Conservation (phyloP, 2,797 vertebrate species). For the Gymnodraco acuticeps region DNA sequence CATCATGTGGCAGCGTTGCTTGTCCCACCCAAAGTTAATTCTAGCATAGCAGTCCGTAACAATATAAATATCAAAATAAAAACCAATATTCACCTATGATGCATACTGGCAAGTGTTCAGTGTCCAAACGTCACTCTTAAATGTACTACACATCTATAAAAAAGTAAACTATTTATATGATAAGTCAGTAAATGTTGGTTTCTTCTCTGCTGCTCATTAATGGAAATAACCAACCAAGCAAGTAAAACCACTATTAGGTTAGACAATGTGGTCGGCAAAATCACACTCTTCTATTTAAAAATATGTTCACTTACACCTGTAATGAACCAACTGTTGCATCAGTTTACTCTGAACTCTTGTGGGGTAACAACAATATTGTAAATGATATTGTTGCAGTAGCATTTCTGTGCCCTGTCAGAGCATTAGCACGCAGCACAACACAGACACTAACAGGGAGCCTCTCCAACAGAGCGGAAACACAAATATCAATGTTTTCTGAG, state of each 20-base stretch:
- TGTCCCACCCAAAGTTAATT: slow-evolving; percentile 1
- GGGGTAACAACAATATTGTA: slow-evolving; percentile 1
- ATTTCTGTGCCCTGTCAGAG: slow-evolving; percentile 26
- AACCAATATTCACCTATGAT: slow-evolving; percentile 9
- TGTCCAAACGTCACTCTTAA: slow-evolving; percentile 1
- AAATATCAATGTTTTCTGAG: slow-evolving; percentile 46
- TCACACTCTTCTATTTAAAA: neutral
- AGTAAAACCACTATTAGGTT: neutral
- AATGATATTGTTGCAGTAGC: slow-evolving; percentile 20
- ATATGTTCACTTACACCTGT: slow-evolving; percentile 17
- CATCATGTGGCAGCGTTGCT: slow-evolving; percentile 4
- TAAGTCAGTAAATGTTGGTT: neutral
- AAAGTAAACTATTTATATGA: neutral
- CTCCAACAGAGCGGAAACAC: slow-evolving; percentile 28
- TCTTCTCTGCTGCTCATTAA: slow-evolving; percentile 2
- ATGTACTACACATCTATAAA: neutral
- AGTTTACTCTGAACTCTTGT: neutral
- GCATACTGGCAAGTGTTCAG: neutral
- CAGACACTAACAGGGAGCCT: slow-evolving; percentile 19
- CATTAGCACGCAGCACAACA: slow-evolving; percentile 40
- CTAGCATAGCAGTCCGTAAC: neutral
- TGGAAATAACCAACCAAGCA: neutral
- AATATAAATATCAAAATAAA: slow-evolving; percentile 26
- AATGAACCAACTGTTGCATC: neutral
- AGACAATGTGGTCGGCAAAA: neutral